A percentile compares a stretch with the other conserved stretches of the same genome.
phyloP scores from a whole-genome alignment of 2,113 vertebrate species.

The Corythaeola cristata region DNA sequence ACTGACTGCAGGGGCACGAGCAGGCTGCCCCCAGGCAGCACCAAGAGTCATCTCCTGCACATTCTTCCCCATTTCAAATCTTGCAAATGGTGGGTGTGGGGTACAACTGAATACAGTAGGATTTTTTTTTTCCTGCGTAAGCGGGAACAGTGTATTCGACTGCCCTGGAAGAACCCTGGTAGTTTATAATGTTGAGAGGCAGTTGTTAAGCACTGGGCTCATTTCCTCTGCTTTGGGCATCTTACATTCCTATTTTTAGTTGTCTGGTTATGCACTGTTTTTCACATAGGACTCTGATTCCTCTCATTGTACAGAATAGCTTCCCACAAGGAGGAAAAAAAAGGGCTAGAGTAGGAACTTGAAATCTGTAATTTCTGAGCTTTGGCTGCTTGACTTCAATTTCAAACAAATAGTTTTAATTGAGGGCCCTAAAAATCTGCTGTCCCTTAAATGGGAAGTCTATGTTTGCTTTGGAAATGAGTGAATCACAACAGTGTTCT shows the following conservation, averaged over 20 bases:
- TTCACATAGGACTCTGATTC: background rate
- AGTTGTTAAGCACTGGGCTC: background rate
- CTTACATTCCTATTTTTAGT: background rate
- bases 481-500: background rate
- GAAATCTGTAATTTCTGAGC: constrained; percentile 28
- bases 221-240: background rate
- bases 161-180: background rate
- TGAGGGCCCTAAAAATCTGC: background rate
- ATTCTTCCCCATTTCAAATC: background rate
- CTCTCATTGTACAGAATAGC: background rate
- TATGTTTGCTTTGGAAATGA: constrained; percentile 14
- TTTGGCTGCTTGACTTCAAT: constrained; percentile 7
- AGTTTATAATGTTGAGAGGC: background rate
- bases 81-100: background rate
- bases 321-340: background rate
- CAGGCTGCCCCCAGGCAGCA: background rate
- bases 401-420: constrained; percentile 3
- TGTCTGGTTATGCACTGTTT: background rate
- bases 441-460: background rate
- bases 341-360: background rate
- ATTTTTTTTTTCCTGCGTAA: background rate
- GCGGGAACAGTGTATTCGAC: background rate
- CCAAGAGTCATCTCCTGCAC: background rate
- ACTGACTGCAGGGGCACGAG: background rate
- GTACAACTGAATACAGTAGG: background rate